These are phyloP conservation scores for Luperina testacea DNA, from an alignment of 2,888 invertebrate genomes.

Conservation along the genomic window DNA sequence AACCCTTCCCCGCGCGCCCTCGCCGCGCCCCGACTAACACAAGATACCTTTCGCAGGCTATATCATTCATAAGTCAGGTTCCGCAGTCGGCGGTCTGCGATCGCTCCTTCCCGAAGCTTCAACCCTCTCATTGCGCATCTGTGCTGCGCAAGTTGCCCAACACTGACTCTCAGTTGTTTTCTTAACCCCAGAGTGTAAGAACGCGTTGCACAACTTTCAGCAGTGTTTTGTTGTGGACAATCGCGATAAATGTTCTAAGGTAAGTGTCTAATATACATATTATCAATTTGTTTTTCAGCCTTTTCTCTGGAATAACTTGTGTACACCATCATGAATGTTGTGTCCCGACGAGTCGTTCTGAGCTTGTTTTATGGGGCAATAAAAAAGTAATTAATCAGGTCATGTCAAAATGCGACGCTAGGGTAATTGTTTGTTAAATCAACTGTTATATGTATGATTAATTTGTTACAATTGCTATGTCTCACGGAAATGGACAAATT, in stretches of 20 bases:
- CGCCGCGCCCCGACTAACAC: conserved; percentile 64
- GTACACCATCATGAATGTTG: not conserved
- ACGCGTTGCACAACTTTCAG: conserved; percentile 66
- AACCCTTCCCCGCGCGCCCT: conserved; percentile 76
- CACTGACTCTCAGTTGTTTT: conserved; percentile 83
- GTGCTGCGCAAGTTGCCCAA: conserved; percentile 64
- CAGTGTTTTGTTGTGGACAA: conserved; percentile 79
- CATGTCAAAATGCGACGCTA: conserved; percentile 42
- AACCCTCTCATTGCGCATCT: conserved; percentile 74
- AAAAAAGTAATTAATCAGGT: conserved; percentile 64
- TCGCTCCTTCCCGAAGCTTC: conserved; percentile 49
- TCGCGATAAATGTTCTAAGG: conserved; percentile 85
- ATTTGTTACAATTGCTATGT: conserved; percentile 10
- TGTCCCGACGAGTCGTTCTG: not conserved
- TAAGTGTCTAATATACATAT: conserved; percentile 70
- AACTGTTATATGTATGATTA: conserved; percentile 32
- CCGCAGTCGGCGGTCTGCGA: conserved; percentile 71
- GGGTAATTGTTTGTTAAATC: conserved; percentile 54
- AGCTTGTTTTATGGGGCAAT: conserved; percentile 51
- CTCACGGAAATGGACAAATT: conserved; percentile 12
- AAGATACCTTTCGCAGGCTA: conserved; percentile 73
- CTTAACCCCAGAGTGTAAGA: conserved; percentile 66
- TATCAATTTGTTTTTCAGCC: conserved; percentile 30
- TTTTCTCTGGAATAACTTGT: conserved; percentile 2
- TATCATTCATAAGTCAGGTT: conserved; percentile 82